Base-by-base conservation (phyloP, 2,888 invertebrate species). In the Cataglyphis rosenhaueri region DNA sequence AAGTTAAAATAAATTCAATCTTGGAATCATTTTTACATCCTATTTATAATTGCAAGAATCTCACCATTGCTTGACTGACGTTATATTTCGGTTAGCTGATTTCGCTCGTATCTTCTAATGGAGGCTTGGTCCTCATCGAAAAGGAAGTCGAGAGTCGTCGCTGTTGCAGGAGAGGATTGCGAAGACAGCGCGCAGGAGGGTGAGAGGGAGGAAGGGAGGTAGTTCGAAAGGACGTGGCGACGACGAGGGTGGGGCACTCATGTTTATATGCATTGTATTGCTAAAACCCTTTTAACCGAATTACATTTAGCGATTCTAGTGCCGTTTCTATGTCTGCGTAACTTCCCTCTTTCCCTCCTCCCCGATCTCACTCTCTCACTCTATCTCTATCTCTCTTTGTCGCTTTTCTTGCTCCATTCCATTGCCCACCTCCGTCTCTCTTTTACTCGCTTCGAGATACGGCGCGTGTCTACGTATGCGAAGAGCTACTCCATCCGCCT, bases 251-350 rank as follows among this genome's bases (percentile, higher is more conserved):
- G 89, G 90, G 90, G 88, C 88, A 92, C 94, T 94, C 94, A 94
- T 94, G 94, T 94, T 93, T 94, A 94, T 94, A 94, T 94, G 94
- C 94, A 94, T 94, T 94, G 93, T 94, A 94, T 94, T 93, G 93
- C 94, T 94, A 94, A 94, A 94, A 94, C 94, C 94, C 94, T 94
- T 94, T 94, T 93, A 94, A 94, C 94, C 92, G 93, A 94, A 94
- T 94, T 94, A 94, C 94, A 94, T 94, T 94, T 93, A 93, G 94
- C 92, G 92, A 94, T 94, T 94, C 94, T 89, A 92, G 91, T 93
- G 90, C 91, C 91, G 91, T 86, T 91, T 91, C 84, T 87, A 88
- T 88, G 89, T 88, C 87, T 88, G 87, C 86, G 86, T 85, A 86
- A 81, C 82, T 75, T 65, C 73, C 64, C 81, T 8, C 65, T 59